Evolutionary conservation across 2,113 vertebrate genomes (phyloP).

Genomic region (Pagrus major): DNA sequence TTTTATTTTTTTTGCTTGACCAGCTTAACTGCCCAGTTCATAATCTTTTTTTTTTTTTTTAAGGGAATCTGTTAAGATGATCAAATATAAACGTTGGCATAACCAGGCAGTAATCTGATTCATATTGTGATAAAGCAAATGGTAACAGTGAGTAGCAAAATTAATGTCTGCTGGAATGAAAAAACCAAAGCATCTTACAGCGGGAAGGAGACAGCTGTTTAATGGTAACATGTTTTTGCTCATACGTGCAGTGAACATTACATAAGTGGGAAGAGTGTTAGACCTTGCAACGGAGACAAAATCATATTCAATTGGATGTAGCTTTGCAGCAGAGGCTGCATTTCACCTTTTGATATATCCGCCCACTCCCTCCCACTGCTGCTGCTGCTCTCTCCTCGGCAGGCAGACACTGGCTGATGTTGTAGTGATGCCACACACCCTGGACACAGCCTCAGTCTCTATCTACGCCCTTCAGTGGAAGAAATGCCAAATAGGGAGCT

Average conservation of each 20-base stretch:
- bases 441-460: slow-evolving; percentile 58
- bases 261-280: slow-evolving; percentile 58
- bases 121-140: not conserved
- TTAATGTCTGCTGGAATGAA: not conserved
- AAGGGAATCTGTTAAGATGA: not conserved
- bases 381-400: slow-evolving; percentile 65
- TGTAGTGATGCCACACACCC: slow-evolving; percentile 70
- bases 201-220: slow-evolving; percentile 11
- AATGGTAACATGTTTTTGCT: slow-evolving; percentile 27
- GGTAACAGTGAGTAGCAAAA: not conserved
- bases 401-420: slow-evolving; percentile 72
- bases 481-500: slow-evolving; percentile 65
- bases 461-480: slow-evolving; percentile 53
- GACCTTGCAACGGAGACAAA: slow-evolving; percentile 67
- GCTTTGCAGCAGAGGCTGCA: slow-evolving; percentile 71
- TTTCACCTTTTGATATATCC: slow-evolving; percentile 80
- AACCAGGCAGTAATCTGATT: not conserved
- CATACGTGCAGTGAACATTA: slow-evolving; percentile 44
- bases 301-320: slow-evolving; percentile 59
- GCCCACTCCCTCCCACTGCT: slow-evolving; percentile 77
- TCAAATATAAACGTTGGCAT: not conserved
- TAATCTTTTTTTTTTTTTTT: no score
- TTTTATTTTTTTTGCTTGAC: no score
- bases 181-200: not conserved
- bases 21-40: no score